Conservation (phyloP, 2,888 invertebrate species). For the Phytoseiulus persimilis region DNA sequence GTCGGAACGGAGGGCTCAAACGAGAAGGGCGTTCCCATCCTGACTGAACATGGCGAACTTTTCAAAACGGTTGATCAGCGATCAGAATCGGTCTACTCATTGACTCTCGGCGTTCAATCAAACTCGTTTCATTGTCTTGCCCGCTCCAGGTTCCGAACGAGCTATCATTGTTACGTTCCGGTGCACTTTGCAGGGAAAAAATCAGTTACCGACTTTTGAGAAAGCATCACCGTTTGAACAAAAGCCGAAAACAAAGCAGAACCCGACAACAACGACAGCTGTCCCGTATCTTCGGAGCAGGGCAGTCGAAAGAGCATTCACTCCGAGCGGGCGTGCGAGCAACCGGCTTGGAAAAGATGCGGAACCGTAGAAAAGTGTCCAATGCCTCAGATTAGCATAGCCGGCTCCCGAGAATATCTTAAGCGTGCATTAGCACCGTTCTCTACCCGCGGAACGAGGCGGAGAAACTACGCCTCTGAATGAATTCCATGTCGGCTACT, state of each 20-base stretch:
- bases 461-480: background rate
- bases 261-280: background rate
- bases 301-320: no score
- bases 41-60: background rate
- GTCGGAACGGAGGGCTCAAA: background rate
- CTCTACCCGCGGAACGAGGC: background rate
- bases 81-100: background rate
- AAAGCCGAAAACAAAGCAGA: background rate
- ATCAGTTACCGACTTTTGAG: background rate
- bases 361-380: background rate
- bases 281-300: background rate
- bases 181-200: background rate
- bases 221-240: background rate
- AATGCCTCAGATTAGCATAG: background rate
- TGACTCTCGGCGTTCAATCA: background rate
- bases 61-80: background rate
- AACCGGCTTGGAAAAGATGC: background rate
- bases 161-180: background rate
- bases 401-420: background rate
- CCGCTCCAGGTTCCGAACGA: background rate
- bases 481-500: slow-evolving; percentile 5
- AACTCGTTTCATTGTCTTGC: background rate
- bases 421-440: background rate
- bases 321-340: background rate
- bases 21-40: background rate